phyloP scores from a whole-genome alignment of 1,140 invertebrate species.

The Anastrepha ludens region DNA sequence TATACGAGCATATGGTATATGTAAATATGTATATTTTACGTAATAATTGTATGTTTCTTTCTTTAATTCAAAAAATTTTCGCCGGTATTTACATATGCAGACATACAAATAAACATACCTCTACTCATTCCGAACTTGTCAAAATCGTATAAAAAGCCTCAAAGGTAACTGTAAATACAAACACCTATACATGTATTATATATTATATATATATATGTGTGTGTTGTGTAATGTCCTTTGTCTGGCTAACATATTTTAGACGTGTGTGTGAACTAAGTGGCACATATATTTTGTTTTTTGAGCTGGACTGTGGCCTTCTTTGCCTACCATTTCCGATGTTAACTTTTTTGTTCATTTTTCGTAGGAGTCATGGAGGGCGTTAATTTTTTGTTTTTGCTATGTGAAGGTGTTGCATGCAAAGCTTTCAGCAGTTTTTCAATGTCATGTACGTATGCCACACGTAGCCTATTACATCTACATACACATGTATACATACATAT shows the following conservation, averaged over 20 bases:
- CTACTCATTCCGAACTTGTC: too few species aligned
- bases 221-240: neutral
- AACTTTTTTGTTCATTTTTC: slow-evolving; percentile 1
- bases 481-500: neutral
- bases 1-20: too few species aligned
- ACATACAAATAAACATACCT: too few species aligned
- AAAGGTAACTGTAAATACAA: neutral
- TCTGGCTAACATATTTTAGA: neutral
- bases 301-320: slow-evolving; percentile 7
- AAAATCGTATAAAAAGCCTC: too few species aligned
- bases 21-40: too few species aligned
- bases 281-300: too few species aligned
- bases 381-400: neutral
- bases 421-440: neutral
- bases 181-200: neutral
- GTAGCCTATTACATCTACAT: neutral
- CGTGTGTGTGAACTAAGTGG: slow-evolving; percentile 8
- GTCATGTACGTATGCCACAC: neutral
- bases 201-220: neutral
- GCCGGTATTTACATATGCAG: too few species aligned
- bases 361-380: neutral
- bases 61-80: too few species aligned
- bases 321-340: slow-evolving; percentile 13
- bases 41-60: too few species aligned
- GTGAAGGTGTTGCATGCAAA: slow-evolving; percentile 26